phyloP scores from a whole-genome alignment of 2,888 invertebrate species.

The Leptinotarsa peninsularis region DNA sequence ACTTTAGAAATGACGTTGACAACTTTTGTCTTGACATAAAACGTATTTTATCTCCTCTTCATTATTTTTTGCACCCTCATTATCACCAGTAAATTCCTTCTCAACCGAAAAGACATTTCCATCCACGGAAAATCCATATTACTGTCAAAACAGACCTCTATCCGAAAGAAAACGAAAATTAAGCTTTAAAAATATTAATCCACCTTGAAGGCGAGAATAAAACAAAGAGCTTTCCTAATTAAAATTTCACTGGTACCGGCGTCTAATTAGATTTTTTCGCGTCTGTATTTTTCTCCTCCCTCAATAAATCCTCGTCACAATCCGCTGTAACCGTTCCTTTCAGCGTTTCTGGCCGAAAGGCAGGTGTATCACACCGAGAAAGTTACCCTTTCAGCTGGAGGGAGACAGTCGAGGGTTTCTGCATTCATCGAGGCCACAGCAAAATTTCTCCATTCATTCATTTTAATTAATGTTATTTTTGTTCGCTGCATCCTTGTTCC shows the following conservation, averaged over 20 bases:
- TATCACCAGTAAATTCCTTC: background rate
- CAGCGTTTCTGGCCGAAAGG: slow-evolving; percentile 6
- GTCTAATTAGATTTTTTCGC: slow-evolving; percentile 15
- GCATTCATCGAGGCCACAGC: background rate
- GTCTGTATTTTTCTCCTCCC: background rate
- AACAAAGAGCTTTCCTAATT: slow-evolving; percentile 19
- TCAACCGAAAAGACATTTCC: background rate
- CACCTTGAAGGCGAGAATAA: background rate
- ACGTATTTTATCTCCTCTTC: no score
- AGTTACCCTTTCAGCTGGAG: slow-evolving; percentile 16
- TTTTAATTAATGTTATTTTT: slow-evolving; percentile 24
- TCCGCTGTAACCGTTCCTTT: slow-evolving; percentile 15
- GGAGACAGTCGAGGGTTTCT: background rate
- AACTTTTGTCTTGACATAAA: no score
- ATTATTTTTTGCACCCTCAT: no score
- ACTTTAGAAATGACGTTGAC: no score
- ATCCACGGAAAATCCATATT: background rate
- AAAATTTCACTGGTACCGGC: slow-evolving; percentile 20
- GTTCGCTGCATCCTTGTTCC: background rate
- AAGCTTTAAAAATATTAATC: background rate
- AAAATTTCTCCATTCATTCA: slow-evolving; percentile 15
- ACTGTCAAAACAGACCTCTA: slow-evolving; percentile 11
- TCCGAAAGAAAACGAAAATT: background rate
- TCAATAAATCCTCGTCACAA: slow-evolving; percentile 9
- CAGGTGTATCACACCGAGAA: slow-evolving; percentile 17